phyloP scores from a whole-genome alignment of 2,113 vertebrate genomes.

The Mirounga angustirostris region DNA sequence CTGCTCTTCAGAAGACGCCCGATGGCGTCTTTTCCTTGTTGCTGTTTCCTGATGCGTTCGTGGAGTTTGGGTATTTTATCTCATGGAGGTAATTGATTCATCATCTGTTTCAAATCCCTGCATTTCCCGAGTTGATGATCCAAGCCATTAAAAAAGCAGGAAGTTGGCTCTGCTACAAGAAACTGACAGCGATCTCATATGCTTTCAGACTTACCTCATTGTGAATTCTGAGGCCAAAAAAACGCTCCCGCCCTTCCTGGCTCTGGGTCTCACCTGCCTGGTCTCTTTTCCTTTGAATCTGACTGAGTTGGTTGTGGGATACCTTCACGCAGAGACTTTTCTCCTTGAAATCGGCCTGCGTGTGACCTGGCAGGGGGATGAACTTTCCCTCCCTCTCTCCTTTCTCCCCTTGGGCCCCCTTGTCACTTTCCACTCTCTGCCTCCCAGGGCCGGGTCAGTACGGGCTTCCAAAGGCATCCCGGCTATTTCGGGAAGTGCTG shows the following conservation, averaged over 20 bases:
- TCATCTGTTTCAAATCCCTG: constrained; percentile 49
- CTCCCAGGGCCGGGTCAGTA: background rate
- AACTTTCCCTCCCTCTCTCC: background rate
- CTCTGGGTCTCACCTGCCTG: background rate
- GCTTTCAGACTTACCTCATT: background rate
- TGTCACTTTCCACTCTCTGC: background rate
- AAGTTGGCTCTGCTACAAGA: constrained; percentile 40
- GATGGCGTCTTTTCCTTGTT: background rate
- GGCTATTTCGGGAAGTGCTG: too few species aligned
- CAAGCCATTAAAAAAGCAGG: constrained; percentile 38
- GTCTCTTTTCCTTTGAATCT: background rate
- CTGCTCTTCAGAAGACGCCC: background rate
- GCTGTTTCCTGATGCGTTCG: background rate
- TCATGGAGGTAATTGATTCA: constrained; percentile 32
- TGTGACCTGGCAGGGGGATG: background rate
- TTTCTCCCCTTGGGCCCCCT: background rate
- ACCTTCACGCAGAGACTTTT: background rate
- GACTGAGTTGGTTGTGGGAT: background rate
- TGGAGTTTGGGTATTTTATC: background rate
- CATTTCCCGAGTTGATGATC: background rate
- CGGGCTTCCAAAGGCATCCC: too few species aligned
- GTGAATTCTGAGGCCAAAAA: background rate
- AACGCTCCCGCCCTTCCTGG: background rate
- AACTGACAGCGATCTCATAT: background rate
- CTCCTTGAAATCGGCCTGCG: background rate